Percentiles rank a stretch among this genome's conserved stretches.
phyloP scores from a whole-genome alignment of 2,888 invertebrate genomes.

The Sesia apiformis region DNA sequence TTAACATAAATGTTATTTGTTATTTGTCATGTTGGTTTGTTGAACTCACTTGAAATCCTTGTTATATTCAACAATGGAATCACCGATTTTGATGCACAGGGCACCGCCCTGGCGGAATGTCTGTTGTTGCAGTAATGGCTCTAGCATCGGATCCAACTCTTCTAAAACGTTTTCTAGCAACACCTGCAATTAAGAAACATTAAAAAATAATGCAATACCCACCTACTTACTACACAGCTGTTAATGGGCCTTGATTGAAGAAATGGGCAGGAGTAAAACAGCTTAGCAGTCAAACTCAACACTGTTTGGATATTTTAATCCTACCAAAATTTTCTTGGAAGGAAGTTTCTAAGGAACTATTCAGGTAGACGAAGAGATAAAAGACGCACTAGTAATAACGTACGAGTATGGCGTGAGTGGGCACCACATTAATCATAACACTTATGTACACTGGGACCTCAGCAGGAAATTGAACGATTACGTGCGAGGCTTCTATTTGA shows the following conservation, averaged over 20 bases:
- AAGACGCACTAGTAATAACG: no score
- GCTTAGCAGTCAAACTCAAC: background rate
- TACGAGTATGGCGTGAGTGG: no score
- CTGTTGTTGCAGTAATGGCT: constrained; percentile 91
- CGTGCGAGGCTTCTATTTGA: no score
- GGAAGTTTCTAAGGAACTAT: no score
- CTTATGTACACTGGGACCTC: no score
- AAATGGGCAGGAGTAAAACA: background rate
- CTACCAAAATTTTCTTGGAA: no score
- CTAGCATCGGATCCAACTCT: constrained; percentile 92
- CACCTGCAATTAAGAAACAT: constrained; percentile 54
- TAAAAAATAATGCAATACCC: background rate
- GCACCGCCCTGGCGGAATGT: constrained; percentile 93
- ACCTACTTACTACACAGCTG: background rate
- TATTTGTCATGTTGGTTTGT: background rate
- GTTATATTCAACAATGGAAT: constrained; percentile 92
- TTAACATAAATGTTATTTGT: background rate
- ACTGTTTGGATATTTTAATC: no score
- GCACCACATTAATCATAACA: no score
- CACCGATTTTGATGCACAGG: constrained; percentile 91
- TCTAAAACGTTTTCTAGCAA: constrained; percentile 93
- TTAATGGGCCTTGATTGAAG: background rate
- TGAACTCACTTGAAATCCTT: constrained; percentile 81
- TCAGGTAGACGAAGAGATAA: no score
- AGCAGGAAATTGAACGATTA: no score